Percentiles rank a stretch among this genome's conserved stretches.
These are phyloP conservation scores for Drymodes brunneopygia DNA, from an alignment of 2,113 vertebrate species.

Conservation along the genomic window DNA sequence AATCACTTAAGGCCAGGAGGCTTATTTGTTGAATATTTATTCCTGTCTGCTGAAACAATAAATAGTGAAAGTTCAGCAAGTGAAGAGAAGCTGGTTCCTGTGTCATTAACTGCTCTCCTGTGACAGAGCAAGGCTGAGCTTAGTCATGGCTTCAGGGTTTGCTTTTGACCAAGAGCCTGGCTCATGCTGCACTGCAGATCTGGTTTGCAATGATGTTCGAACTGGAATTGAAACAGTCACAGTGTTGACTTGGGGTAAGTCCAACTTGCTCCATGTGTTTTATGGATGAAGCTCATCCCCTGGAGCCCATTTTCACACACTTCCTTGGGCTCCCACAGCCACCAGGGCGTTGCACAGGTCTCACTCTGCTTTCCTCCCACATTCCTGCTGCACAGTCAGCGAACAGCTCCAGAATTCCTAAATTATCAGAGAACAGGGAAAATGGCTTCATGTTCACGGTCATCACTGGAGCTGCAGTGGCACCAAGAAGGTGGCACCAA, in stretches of 20 bases:
- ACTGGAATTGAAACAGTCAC: not conserved
- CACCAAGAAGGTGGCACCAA: not conserved
- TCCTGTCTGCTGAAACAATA: not conserved
- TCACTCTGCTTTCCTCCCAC: not conserved
- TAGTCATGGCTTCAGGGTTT: not conserved
- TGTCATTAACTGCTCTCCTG: not conserved
- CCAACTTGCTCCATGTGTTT: not conserved
- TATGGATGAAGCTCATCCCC: not conserved
- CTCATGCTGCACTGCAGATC: no score
- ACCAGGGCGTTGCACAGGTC: fast-evolving
- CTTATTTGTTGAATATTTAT: not conserved
- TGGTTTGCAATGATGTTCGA: not conserved
- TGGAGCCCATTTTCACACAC: not conserved
- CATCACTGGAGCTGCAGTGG: not conserved
- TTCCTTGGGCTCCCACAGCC: not conserved
- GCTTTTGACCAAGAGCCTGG: not conserved
- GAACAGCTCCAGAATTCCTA: not conserved
- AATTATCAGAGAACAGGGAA: not conserved
- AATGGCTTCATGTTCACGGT: not conserved
- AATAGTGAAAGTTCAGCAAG: not conserved
- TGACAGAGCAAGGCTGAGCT: not conserved
- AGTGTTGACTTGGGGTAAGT: not conserved
- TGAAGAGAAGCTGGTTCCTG: not conserved
- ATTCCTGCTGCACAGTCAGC: not conserved
- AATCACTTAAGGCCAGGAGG: not conserved